Conservation (phyloP, 1,140 invertebrate genomes). For the Anadara kagoshimensis region DNA sequence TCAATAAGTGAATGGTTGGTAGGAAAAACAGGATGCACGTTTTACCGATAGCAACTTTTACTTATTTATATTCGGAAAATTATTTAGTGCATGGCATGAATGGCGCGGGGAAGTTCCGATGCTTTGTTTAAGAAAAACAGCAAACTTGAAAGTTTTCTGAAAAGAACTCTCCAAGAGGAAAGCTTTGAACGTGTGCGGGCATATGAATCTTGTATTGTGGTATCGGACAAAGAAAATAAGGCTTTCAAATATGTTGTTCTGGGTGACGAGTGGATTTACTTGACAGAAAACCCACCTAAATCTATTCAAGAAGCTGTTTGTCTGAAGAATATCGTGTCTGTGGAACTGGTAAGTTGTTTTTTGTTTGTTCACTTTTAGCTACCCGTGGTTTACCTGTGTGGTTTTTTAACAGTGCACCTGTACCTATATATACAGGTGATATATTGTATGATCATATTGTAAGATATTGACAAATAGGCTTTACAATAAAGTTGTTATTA, state of each 20-base stretch:
- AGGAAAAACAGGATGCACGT: no score
- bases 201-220: conserved; percentile 71
- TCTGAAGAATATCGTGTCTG: conserved; percentile 68
- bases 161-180: conserved; percentile 62
- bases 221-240: conserved; percentile 70
- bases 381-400: background rate
- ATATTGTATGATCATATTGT: background rate
- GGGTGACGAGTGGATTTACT: conserved; percentile 69
- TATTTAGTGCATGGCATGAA: conserved; percentile 13
- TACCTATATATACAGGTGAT: background rate
- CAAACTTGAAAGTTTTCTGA: conserved; percentile 71
- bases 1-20: no score
- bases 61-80: no score
- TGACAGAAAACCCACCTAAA: conserved; percentile 72
- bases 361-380: background rate
- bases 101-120: conserved; percentile 40
- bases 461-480: no score
- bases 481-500: no score
- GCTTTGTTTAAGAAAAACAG: conserved; percentile 62
- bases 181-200: conserved; percentile 69
- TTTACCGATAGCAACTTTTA: no score
- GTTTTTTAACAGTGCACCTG: background rate
- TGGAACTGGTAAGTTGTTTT: conserved; percentile 66
- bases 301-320: conserved; percentile 56
- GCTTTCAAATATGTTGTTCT: conserved; percentile 70